phyloP scores from a whole-genome alignment of 2,888 invertebrate species.

The Lucinisca nassula region DNA sequence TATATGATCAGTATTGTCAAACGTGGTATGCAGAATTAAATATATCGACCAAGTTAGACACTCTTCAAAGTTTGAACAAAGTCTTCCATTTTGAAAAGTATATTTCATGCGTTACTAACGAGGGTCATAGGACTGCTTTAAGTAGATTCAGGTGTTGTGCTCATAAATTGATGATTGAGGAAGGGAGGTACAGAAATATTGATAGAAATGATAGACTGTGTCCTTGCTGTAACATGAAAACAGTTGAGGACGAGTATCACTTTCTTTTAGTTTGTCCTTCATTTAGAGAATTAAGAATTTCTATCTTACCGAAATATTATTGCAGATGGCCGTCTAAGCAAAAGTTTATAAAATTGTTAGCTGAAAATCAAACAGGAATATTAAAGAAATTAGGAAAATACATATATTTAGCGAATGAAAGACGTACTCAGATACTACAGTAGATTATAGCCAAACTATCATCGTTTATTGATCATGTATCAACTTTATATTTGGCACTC shows the following conservation, averaged over 20 bases:
- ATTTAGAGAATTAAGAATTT: conserved; percentile 5
- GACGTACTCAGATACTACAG: too few species aligned
- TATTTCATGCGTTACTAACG: neutral
- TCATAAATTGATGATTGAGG: conserved; percentile 25
- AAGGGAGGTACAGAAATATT: conserved; percentile 18
- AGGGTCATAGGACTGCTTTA: neutral
- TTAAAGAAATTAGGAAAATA: neutral
- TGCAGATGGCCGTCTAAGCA: neutral
- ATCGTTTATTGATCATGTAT: too few species aligned
- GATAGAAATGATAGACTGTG: conserved; percentile 21
- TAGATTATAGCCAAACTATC: too few species aligned
- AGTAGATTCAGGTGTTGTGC: conserved; percentile 30
- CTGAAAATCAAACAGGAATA: neutral
- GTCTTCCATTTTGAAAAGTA: neutral
- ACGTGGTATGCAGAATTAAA: neutral
- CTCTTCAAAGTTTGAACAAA: neutral
- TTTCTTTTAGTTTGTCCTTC: conserved; percentile 24
- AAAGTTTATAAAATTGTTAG: neutral
- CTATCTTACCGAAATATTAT: neutral
- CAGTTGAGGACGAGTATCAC: conserved; percentile 20
- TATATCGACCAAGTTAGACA: neutral
- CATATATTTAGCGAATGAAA: neutral
- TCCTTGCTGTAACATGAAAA: conserved; percentile 18
- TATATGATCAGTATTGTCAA: neutral
- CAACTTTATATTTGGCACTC: too few species aligned